Base-by-base conservation (phyloP, 1,140 invertebrate species). In the Stenopsyche tienmushanensis region DNA sequence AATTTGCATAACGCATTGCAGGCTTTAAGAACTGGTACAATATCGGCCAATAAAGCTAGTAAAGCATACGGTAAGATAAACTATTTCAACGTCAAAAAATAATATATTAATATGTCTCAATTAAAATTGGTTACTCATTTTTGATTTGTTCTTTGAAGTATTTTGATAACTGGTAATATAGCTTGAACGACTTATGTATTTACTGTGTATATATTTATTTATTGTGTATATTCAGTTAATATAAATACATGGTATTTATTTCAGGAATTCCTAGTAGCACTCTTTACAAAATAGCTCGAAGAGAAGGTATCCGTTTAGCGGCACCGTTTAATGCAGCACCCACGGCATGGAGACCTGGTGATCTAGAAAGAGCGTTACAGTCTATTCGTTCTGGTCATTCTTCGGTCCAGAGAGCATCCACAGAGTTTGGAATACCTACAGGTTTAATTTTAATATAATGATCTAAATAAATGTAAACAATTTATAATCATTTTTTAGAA, bases 321-420 rank as follows among this genome's bases (percentile, higher is more conserved):
- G 90, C 91, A 24, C 91, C 91, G 0, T 93, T 93, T 79, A 93
- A 93, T 80, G 90, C 91, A n/a, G 90, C 90, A 66, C 91, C 91
- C 13, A 93, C 91, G n/a, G 86, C 90, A 1, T 94, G 91, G 91
- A 88, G 87, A 25, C 89, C 89, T 20, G 89, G 90, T 62, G 91
- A 94, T 76, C 81, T 94, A 54, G 88, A 89, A 73, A 84, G 88
- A 71, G 92, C 92, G 59, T 82, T 94, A 39, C 89, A 91, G 74
- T 88, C 91, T 59, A 93, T 94, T 69, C 83, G 91, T 65, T 85
- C 86, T 50, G 91, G 91, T 34, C 87, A 88, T 72, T 87, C 87
- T 49, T 91, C 90, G n/a, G 91, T 94, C 29, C 91, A 93, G 77
- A 86, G 90, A 71, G 91, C 91, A 44, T 90, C 90, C 55, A 85